These are phyloP conservation scores for Piezodorus guildinii DNA, from an alignment of 1,140 invertebrate genomes.

Conservation along the genomic window DNA sequence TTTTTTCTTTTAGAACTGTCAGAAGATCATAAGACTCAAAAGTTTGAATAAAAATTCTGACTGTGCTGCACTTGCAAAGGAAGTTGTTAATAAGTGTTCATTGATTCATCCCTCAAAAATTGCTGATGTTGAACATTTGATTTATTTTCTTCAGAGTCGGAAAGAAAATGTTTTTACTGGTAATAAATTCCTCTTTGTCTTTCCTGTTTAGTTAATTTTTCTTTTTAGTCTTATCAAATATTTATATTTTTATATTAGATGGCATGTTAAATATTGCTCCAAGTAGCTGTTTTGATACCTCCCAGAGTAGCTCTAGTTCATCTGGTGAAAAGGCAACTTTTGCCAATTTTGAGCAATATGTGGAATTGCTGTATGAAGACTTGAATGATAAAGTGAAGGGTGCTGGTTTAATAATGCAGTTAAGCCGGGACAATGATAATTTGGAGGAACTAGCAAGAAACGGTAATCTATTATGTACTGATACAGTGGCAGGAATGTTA, in stretches of 20 bases:
- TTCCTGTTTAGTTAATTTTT: no score
- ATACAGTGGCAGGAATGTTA: neutral
- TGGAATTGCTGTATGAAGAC: conserved; percentile 94
- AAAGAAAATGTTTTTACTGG: conserved; percentile 40
- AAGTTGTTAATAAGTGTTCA: conserved; percentile 80
- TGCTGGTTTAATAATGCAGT: conserved; percentile 78
- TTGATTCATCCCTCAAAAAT: conserved; percentile 76
- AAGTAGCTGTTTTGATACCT: conserved; percentile 1
- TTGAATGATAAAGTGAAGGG: conserved; percentile 85
- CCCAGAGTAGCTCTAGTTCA: neutral
- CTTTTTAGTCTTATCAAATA: neutral
- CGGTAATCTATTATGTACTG: conserved; percentile 43
- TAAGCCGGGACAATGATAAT: conserved; percentile 87
- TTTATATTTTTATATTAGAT: neutral
- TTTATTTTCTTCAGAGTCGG: conserved; percentile 81
- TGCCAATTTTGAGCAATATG: conserved; percentile 82
- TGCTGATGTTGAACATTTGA: conserved; percentile 79
- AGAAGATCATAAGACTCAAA: conserved; percentile 75
- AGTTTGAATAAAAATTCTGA: conserved; percentile 71
- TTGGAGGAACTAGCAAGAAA: conserved; percentile 84
- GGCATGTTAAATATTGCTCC: conserved; percentile 4
- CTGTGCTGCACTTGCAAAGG: conserved; percentile 63
- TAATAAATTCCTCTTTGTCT: conserved; percentile 3
- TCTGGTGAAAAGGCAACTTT: conserved; percentile 41
- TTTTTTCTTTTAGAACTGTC: conserved; percentile 46